Percentiles rank a stretch among this genome's conserved stretches.
These are phyloP conservation scores for Oryzias celebensis DNA, from an alignment of 2,113 vertebrate species.

Conservation along the genomic window DNA sequence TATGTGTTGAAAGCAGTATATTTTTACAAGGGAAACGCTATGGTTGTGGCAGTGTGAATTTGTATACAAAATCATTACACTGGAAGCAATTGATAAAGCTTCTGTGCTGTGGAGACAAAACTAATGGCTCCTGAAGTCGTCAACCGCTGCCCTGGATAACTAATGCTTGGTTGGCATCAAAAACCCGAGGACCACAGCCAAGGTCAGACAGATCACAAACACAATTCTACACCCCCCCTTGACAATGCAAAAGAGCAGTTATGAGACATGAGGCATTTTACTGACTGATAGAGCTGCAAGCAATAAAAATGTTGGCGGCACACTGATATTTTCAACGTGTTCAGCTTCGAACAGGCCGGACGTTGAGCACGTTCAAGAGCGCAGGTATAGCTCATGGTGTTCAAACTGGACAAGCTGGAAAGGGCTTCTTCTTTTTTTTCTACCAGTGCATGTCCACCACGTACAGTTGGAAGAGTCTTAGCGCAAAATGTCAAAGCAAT, in stretches of 20 bases:
- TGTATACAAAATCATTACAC: conserved; percentile 78
- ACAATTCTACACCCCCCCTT: conserved; percentile 70
- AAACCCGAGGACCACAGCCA: conserved; percentile 71
- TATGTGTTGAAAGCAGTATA: conserved; percentile 61
- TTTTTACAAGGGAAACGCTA: conserved; percentile 71
- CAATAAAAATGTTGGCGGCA: conserved; percentile 58
- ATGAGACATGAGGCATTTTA: conserved; percentile 70
- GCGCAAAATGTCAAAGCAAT: too few relatives aligned
- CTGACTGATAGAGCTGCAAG: conserved; percentile 66
- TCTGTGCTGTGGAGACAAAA: conserved; percentile 70
- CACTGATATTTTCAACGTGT: conserved; percentile 55
- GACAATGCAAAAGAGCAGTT: conserved; percentile 74
- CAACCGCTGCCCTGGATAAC: conserved; percentile 66
- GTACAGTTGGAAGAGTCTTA: too few relatives aligned
- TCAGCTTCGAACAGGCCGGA: neutral
- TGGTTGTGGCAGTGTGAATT: conserved; percentile 54
- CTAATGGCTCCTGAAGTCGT: conserved; percentile 72
- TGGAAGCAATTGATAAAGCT: conserved; percentile 71
- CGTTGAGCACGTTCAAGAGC: too few relatives aligned
- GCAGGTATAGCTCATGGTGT: too few relatives aligned
- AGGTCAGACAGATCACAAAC: conserved; percentile 73
- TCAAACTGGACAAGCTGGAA: too few relatives aligned
- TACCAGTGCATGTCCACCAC: too few relatives aligned
- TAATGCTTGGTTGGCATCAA: conserved; percentile 69
- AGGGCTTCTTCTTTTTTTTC: too few relatives aligned